Evolutionary conservation across 2,888 invertebrate genomes (phyloP).

Genomic region (Rhagium mordax): DNA sequence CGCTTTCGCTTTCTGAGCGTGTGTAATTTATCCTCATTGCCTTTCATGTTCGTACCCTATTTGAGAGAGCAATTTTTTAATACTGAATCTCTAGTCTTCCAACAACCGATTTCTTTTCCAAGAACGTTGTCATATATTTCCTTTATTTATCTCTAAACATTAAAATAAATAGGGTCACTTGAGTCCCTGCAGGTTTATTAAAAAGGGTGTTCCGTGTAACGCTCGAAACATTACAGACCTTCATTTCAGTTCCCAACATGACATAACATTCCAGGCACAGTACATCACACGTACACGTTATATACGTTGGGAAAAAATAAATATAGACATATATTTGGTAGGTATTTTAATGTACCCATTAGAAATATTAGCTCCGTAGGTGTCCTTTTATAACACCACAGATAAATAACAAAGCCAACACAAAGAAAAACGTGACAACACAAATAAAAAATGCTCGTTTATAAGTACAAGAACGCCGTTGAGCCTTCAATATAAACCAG

Average conservation of each 20-base stretch:
- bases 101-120: not conserved
- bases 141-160: not conserved
- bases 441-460: constrained; percentile 33
- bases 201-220: not conserved
- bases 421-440: constrained; percentile 37
- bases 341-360: constrained; percentile 41
- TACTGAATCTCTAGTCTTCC: too few relatives aligned
- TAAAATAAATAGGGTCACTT: not conserved
- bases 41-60: too few relatives aligned
- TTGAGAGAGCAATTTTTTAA: too few relatives aligned
- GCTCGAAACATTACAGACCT: not conserved
- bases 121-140: not conserved
- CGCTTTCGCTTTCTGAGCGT: too few relatives aligned
- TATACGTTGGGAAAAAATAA: constrained; percentile 12
- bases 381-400: constrained; percentile 37
- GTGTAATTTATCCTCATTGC: too few relatives aligned
- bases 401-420: constrained; percentile 36
- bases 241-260: constrained; percentile 5
- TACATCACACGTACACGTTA: constrained; percentile 2
- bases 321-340: constrained; percentile 22
- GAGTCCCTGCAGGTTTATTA: not conserved
- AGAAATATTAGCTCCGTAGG: constrained; percentile 42
- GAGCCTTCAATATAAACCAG: constrained; percentile 36
- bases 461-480: constrained; percentile 26
- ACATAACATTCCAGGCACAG: constrained; percentile 12